Evolutionary conservation across 2,113 vertebrate species (phyloP).

Genomic region (Peromyscus leucopus): DNA sequence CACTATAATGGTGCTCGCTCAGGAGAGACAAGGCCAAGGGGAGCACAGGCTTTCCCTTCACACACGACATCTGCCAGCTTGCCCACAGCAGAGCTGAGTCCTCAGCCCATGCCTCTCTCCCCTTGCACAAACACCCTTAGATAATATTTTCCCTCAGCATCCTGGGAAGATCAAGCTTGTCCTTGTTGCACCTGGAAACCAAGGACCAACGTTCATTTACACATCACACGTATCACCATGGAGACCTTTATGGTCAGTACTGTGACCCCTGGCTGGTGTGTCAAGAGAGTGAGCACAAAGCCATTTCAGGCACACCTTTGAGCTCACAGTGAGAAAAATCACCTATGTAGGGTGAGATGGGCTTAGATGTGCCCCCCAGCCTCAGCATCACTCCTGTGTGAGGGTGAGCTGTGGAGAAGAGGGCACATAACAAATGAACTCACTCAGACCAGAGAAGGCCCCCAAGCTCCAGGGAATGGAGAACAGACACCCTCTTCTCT

Average conservation of each 20-base stretch:
- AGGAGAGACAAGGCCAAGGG: background rate
- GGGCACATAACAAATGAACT: background rate
- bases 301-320: background rate
- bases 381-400: background rate
- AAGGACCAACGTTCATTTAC: background rate
- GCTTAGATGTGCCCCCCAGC: background rate
- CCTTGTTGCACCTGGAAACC: background rate
- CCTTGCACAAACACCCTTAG: background rate
- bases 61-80: background rate
- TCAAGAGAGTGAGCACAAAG: background rate
- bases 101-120: background rate
- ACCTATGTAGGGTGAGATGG: background rate
- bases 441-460: background rate
- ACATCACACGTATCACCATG: background rate
- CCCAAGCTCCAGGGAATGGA: background rate
- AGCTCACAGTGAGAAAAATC: background rate
- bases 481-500: background rate
- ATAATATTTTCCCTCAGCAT: background rate
- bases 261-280: background rate
- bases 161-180: too few relatives aligned
- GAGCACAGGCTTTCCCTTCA: too few relatives aligned
- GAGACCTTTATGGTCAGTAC: too few relatives aligned
- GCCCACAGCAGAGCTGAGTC: accelerated
- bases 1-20: background rate
- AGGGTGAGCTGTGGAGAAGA: too few relatives aligned